A percentile compares a stretch with the other conserved stretches of the same genome.
Evolutionary conservation across 2,113 vertebrate species (phyloP).

Genomic region (Ellobius talpinus): DNA sequence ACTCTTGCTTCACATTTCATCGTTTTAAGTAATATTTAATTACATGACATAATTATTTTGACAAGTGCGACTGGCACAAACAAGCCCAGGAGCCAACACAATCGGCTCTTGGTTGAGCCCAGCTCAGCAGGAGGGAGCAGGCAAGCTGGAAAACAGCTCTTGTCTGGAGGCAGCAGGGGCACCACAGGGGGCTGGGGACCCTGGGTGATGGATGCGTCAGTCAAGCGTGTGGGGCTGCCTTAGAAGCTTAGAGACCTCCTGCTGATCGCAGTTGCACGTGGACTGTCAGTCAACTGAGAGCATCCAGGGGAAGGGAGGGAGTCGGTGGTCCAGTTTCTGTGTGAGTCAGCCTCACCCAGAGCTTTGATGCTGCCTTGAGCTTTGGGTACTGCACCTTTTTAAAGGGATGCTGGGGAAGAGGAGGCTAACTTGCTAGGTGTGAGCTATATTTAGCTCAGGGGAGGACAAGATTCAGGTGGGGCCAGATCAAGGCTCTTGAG

Average conservation of each 20-base stretch:
- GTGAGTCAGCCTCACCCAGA: not conserved
- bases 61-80: slow-evolving; percentile 35
- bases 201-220: not conserved
- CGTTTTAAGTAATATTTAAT: slow-evolving; percentile 58
- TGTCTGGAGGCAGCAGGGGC: not conserved
- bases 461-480: not conserved
- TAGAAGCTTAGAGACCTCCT: not conserved
- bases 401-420: not conserved
- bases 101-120: not conserved
- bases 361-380: not conserved
- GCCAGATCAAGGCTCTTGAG: not conserved
- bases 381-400: not conserved
- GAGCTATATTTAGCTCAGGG: not conserved
- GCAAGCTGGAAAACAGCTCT: not conserved
- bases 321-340: not conserved
- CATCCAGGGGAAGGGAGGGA: not conserved
- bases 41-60: slow-evolving; percentile 65
- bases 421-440: not conserved
- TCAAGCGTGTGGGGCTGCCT: accelerated
- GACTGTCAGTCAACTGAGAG: not conserved
- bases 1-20: not conserved
- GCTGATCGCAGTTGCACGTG: accelerated
- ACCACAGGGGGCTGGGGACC: not conserved
- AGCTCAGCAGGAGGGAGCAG: not conserved
- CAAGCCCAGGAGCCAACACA: not conserved